Evolutionary conservation across 2,113 vertebrate genomes (phyloP), one percentile per base, ranked within the genome.

Genomic region (Podarcis raffonei): DNA sequence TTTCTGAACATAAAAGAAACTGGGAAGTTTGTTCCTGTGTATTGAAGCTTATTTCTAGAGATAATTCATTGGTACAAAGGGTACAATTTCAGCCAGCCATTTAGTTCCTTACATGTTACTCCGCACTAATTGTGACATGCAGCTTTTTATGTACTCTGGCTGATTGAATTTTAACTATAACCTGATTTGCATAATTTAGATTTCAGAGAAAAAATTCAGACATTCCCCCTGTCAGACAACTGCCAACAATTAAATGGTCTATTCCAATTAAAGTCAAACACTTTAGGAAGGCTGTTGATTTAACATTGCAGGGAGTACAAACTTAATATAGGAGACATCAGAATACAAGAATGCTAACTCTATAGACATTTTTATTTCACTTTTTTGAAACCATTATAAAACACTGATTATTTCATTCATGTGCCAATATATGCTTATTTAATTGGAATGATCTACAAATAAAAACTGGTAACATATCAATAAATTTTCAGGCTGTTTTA

Each of bases 381-480:
- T 90, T 92, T 92, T 25, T 83, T 66, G 85, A 71, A 86, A 71
- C 7, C 18, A 66, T 71, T 88, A 85, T 86, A 68, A 86, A 78
- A 86, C 75, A 12, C 32, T 18, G 74, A 74, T 79, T 80, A 27
- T 57, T 74, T 37, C 8, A 87, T 22, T 87, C 59, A n/a, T 78
- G 30, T 2, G 2, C 15, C 59, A 71, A 71, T 48, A 62, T 59
- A 35, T 81, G 83, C 89, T 92, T 83, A 85, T 75, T 90, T 81
- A 48, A 89, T 87, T 53, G 48, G 48, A 53, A 53, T 53, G 11
- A 53, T 53, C 48, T 53, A 53, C 48, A 11, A 53, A 53, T 53
- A 53, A 53, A 53, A 53, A 53, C 48, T 53, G 48, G 48, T 12
- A 53, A 53, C 48, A 53, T 11, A 53, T 53, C 11, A 53, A 53